Percentiles rank a stretch among this genome's conserved stretches.
phyloP scores from a whole-genome alignment of 2,113 vertebrate genomes.

The Bubalus kerabau region DNA sequence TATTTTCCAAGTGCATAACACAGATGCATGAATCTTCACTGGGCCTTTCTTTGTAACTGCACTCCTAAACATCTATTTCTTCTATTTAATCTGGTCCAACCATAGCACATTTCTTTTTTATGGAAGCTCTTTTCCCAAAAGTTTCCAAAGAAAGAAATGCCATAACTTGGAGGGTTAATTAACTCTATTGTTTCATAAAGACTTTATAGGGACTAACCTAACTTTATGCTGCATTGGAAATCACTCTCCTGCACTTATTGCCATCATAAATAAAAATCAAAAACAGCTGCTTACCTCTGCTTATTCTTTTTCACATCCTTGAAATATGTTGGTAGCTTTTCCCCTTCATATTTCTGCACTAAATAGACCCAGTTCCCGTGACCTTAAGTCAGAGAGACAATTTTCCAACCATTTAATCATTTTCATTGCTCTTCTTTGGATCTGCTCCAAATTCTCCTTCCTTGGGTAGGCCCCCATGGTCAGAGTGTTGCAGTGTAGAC shows the following conservation, averaged over 20 bases:
- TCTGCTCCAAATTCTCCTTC: not conserved
- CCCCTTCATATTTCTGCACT: constrained; percentile 7
- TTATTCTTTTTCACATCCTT: not conserved
- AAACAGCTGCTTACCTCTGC: constrained; percentile 40
- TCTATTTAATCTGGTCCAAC: not conserved
- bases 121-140: not conserved
- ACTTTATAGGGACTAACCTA: constrained; percentile 32
- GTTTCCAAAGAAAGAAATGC: constrained; percentile 23
- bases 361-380: not conserved
- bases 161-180: not conserved
- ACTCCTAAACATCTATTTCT: not conserved
- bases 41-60: not conserved
- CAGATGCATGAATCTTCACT: not conserved
- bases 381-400: constrained; percentile 32
- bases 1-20: not conserved
- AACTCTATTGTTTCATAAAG: not conserved
- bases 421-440: constrained; percentile 56
- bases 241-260: not conserved
- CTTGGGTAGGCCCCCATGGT: constrained; percentile 23
- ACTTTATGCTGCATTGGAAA: constrained; percentile 22
- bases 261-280: constrained; percentile 39
- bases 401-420: constrained; percentile 48
- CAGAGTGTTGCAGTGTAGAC: not conserved
- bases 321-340: not conserved
- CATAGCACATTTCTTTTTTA: not conserved